Conservation (phyloP, 2,888 invertebrate genomes). For the Portevinia maculata region DNA sequence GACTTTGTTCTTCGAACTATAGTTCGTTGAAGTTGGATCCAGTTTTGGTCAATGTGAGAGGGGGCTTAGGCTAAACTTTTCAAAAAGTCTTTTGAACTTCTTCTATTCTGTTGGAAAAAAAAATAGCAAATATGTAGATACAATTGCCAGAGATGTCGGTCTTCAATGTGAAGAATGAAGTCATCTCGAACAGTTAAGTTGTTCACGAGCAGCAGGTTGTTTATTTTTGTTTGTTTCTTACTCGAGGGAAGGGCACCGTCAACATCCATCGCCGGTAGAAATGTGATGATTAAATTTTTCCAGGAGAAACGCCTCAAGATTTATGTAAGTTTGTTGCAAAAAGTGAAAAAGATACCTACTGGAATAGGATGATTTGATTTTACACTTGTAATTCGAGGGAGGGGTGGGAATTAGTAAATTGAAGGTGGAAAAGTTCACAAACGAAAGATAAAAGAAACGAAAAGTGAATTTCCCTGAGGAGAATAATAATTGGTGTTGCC, state of each 20-base stretch:
- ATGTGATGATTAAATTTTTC: slow-evolving; percentile 59
- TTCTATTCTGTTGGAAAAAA: slow-evolving; percentile 19
- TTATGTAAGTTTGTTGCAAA: slow-evolving; percentile 50
- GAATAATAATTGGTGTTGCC: slow-evolving; percentile 46
- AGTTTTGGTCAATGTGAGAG: neutral
- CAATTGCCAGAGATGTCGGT: slow-evolving; percentile 50
- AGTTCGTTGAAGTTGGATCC: slow-evolving; percentile 16
- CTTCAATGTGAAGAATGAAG: slow-evolving; percentile 59
- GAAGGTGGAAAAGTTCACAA: slow-evolving; percentile 56
- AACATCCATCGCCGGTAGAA: slow-evolving; percentile 18
- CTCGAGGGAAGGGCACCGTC: slow-evolving; percentile 33
- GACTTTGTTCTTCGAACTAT: slow-evolving; percentile 18
- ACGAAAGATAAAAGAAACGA: slow-evolving; percentile 36
- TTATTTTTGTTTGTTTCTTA: slow-evolving; percentile 28
- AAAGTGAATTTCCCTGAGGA: slow-evolving; percentile 48
- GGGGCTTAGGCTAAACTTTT: slow-evolving; percentile 22
- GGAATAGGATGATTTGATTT: slow-evolving; percentile 16
- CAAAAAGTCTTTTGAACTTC: slow-evolving; percentile 58
- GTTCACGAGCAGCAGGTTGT: slow-evolving; percentile 34
- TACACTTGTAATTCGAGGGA: slow-evolving; percentile 14
- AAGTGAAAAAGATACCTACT: slow-evolving; percentile 17
- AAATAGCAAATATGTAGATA: slow-evolving; percentile 12
- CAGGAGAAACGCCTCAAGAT: slow-evolving; percentile 55
- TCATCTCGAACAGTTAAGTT: slow-evolving; percentile 56
- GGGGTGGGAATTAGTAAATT: slow-evolving; percentile 23